phyloP scores from a whole-genome alignment of 2,797 vertebrate species.

The Spheniscus humboldti region DNA sequence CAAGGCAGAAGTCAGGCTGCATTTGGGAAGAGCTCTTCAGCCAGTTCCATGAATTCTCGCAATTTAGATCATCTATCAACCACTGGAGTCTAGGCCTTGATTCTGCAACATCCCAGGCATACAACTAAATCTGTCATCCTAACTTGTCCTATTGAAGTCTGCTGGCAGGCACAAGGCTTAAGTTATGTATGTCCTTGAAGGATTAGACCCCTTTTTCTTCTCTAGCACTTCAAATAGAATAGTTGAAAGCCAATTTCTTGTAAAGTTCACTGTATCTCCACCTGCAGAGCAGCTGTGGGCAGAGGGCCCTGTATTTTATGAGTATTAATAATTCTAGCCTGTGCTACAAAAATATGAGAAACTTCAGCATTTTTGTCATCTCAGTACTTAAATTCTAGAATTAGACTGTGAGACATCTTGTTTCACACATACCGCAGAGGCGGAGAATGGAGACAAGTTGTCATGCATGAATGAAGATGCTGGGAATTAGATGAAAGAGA shows the following conservation, averaged over 20 bases:
- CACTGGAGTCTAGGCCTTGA: not conserved
- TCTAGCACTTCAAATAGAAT: constrained; percentile 46
- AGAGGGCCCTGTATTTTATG: constrained; percentile 43
- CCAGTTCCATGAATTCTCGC: not conserved
- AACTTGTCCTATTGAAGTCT: not conserved
- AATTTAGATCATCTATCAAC: constrained; percentile 6
- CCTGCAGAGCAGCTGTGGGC: constrained; percentile 33
- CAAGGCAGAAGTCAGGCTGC: constrained; percentile 6
- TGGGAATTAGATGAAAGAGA: constrained; percentile 54
- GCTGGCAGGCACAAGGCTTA: constrained; percentile 3
- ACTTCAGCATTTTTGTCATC: constrained; percentile 50
- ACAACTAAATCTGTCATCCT: constrained; percentile 16
- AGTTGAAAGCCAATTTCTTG: constrained; percentile 52
- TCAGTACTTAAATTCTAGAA: constrained; percentile 52
- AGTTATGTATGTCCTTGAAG: constrained; percentile 43
- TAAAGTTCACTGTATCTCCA: constrained; percentile 26
- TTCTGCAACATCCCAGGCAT: not conserved
- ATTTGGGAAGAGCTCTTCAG: not conserved
- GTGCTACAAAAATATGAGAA: constrained; percentile 41
- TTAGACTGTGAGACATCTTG: constrained; percentile 64
- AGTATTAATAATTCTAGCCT: constrained; percentile 51
- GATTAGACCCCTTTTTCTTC: constrained; percentile 33
- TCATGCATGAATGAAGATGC: constrained; percentile 52
- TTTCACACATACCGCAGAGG: constrained; percentile 54
- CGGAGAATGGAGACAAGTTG: constrained; percentile 53